These are phyloP conservation scores for Thalassoma bifasciatum DNA, from an alignment of 2,113 vertebrate species.

Conservation along the genomic window DNA sequence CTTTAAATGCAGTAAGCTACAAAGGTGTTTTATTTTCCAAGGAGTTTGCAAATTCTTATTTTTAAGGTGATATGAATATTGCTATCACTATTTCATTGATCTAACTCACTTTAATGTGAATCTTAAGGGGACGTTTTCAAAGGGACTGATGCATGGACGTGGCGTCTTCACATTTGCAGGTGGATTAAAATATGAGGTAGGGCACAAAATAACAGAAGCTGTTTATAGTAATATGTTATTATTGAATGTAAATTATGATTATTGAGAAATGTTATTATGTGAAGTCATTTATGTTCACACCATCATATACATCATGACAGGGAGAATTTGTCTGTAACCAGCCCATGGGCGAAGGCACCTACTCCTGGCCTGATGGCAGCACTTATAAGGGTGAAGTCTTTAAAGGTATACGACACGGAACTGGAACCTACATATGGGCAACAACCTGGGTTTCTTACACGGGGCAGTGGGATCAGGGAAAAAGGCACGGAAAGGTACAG, in stretches of 20 bases:
- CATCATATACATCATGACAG: slow-evolving; percentile 72
- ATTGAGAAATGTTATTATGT: background rate
- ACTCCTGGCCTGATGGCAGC: slow-evolving; percentile 89
- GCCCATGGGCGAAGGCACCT: slow-evolving; percentile 83
- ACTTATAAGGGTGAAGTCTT: slow-evolving; percentile 86
- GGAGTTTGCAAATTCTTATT: too few relatives aligned
- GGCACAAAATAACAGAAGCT: background rate
- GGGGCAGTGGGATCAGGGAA: slow-evolving; percentile 88
- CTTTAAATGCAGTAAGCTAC: background rate
- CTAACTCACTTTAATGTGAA: slow-evolving; percentile 22
- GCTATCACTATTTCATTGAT: too few relatives aligned
- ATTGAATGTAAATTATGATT: too few relatives aligned
- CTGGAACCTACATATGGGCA: slow-evolving; percentile 84
- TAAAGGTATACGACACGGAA: slow-evolving; percentile 85
- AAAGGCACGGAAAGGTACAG: slow-evolving; percentile 90
- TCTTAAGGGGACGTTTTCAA: slow-evolving; percentile 89
- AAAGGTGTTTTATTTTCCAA: background rate
- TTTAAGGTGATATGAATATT: too few relatives aligned
- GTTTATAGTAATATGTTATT: too few relatives aligned
- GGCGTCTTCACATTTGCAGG: slow-evolving; percentile 87
- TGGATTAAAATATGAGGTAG: slow-evolving; percentile 91
- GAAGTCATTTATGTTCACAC: background rate
- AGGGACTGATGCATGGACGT: slow-evolving; percentile 89
- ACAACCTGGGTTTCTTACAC: slow-evolving; percentile 77
- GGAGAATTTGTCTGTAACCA: slow-evolving; percentile 88